phyloP scores from a whole-genome alignment of 2,888 invertebrate species.

The Pimpla rufipes region DNA sequence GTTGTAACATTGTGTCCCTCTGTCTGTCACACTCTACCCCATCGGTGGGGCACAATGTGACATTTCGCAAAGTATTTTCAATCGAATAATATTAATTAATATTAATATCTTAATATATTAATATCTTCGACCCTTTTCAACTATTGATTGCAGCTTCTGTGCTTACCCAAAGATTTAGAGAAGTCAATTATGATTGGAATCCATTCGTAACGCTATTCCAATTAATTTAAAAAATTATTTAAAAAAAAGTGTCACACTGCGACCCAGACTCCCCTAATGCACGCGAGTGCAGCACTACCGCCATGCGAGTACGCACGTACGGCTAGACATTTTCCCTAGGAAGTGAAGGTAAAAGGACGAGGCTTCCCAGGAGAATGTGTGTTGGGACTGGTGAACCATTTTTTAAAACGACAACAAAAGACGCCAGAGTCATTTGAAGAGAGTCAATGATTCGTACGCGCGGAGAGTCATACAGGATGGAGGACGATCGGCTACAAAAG shows the following conservation, averaged over 20 bases:
- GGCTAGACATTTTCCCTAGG: slow-evolving; percentile 33
- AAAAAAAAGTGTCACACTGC: too few species aligned
- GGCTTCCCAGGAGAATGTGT: slow-evolving; percentile 29
- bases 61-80: too few species aligned
- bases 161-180: neutral
- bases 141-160: neutral
- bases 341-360: slow-evolving; percentile 19
- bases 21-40: too few species aligned
- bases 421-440: slow-evolving; percentile 30
- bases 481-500: slow-evolving; percentile 46
- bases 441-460: slow-evolving; percentile 50
- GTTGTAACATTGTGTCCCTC: neutral
- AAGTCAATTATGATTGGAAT: too few species aligned
- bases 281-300: neutral
- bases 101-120: too few species aligned
- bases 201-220: too few species aligned
- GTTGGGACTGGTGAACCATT: slow-evolving; percentile 10
- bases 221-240: too few species aligned
- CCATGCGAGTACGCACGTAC: neutral
- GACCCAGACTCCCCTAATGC: too few species aligned
- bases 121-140: neutral
- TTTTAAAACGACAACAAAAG: neutral
- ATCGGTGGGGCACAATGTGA: too few species aligned
- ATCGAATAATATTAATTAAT: too few species aligned
- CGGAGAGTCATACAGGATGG: slow-evolving; percentile 30